Percentiles rank a stretch among this genome's conserved stretches.
Conservation (phyloP, 2,113 vertebrate species). For the Mormyrus iriodes region DNA sequence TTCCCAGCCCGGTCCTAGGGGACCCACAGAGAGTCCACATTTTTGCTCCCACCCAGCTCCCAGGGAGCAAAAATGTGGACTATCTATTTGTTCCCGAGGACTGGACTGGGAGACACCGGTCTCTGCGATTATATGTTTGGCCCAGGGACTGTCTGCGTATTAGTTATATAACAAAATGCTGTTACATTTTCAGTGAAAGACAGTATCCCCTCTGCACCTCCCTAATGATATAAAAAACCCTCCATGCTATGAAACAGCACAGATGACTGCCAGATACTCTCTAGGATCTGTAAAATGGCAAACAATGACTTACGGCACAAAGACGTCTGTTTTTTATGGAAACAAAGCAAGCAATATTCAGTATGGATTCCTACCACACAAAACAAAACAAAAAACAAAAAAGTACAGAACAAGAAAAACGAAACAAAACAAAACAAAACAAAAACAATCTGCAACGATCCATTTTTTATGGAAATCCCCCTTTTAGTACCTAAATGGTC, state of each 20-base stretch:
- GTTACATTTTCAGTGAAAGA: neutral
- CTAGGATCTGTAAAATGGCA: neutral
- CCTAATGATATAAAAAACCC: neutral
- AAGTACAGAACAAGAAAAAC: no score
- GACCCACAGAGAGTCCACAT: neutral
- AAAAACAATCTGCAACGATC: neutral
- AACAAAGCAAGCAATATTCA: neutral
- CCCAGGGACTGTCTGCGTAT: neutral
- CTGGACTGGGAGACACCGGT: neutral
- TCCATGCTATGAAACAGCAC: neutral
- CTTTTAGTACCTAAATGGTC: neutral
- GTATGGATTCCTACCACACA: neutral
- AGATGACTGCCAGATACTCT: neutral
- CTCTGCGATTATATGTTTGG: neutral
- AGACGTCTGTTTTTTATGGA: neutral
- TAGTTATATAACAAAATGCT: neutral
- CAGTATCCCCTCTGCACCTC: neutral
- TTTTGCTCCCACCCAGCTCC: neutral
- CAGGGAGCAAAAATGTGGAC: neutral
- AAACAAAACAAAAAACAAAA: neutral
- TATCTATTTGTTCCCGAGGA: neutral
- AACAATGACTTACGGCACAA: neutral
- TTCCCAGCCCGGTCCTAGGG: neutral
- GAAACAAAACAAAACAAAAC: neutral
- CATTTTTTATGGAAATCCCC: conserved; percentile 1